These are phyloP conservation scores for Leucosticte australis DNA, from an alignment of 2,113 vertebrate species.

Conservation along the genomic window DNA sequence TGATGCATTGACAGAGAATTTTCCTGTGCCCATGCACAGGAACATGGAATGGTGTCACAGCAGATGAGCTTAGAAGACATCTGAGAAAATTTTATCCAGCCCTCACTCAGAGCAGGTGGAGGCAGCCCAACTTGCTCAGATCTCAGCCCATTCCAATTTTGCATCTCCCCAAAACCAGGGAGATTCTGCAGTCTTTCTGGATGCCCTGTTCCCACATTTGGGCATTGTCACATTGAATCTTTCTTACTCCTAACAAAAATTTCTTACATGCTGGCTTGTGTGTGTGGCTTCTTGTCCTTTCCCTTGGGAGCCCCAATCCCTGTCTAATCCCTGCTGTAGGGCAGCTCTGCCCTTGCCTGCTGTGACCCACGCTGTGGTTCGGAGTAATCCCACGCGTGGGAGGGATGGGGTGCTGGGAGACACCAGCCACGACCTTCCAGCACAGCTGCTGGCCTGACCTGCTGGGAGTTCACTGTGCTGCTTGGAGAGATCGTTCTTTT, in stretches of 20 bases:
- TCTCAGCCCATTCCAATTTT: neutral
- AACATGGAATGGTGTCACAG: neutral
- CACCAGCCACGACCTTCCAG: neutral
- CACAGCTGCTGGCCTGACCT: neutral
- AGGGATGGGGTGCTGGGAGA: neutral
- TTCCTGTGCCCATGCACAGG: neutral
- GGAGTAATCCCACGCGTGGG: rapidly evolving
- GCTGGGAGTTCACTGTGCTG: neutral
- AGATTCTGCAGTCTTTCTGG: neutral
- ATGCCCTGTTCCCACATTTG: neutral
- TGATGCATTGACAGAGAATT: neutral
- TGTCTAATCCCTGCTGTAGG: neutral
- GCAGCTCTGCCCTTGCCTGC: neutral
- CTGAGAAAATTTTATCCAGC: neutral
- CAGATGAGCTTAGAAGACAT: neutral
- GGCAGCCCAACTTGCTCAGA: neutral
- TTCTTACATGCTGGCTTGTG: neutral
- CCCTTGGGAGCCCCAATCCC: neutral
- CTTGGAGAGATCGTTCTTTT: rapidly evolving
- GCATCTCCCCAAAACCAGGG: neutral
- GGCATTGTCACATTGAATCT: neutral
- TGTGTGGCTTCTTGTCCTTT: neutral
- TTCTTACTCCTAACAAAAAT: neutral
- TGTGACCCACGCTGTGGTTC: rapidly evolving
- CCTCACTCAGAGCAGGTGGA: neutral